Base-by-base conservation (phyloP, 1,140 invertebrate genomes). In the Neodiprion fabricii region DNA sequence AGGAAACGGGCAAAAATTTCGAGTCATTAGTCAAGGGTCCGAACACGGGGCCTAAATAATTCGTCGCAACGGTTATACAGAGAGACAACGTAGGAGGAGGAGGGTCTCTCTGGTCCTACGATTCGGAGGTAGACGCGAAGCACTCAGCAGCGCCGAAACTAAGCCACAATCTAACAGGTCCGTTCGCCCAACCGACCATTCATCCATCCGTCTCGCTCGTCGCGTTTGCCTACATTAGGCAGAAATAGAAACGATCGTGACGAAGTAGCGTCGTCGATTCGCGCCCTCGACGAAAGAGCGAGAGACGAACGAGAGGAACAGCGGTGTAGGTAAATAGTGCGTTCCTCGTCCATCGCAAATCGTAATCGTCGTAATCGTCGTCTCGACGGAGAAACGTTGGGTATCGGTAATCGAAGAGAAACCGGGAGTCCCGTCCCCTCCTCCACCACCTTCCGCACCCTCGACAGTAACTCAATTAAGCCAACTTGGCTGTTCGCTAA, bases 351-450 rank as follows among this genome's bases (percentile, higher is more conserved):
- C 1, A 3, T 4, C 61, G 12, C 1, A 65, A 65, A 14, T 2
- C 17, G 17, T 14, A 7, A 14, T 17, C 61, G 17, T 17, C 61
- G 17, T 65, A 1, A 7, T 7, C 61, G 61, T 65, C 17, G 17
- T 14, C 12, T 1, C 61, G 12, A 65, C 1, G 17, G 61, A 14
- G 1, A 65, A 21, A 66, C 12, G 28, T 68, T 48, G 47, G 67
- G 65, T 78, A 80, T 80, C 79, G 79, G 70, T 77, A 79, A 80
- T 80, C 79, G 77, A 79, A 80, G 72, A 65, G 71, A 75, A 77
- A 75, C 72, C 66, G 65, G 70, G 40, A 49, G 69, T 72, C 23
- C 65, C 14, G 48, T 23, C 76, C 53, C 53, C 53, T 61, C 28
- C 28, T 40, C 5, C 28, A 3, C 28, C 28, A 40, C 28, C 28